Evolutionary conservation across 1,140 invertebrate species (phyloP), one percentile per base, ranked within the genome.

Genomic region (Nomia melanderi): DNA sequence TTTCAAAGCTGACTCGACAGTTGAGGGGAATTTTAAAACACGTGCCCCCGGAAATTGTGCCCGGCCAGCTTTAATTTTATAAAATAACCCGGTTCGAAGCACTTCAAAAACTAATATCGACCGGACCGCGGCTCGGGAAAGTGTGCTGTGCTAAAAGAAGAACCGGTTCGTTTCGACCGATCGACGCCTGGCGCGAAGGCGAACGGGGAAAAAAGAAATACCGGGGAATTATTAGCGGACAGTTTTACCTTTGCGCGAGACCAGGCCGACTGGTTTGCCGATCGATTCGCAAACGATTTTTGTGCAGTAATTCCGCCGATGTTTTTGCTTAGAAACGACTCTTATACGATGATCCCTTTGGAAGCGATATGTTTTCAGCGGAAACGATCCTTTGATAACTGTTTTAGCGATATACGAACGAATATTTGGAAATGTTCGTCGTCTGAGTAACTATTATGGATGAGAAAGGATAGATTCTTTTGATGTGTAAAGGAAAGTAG

Each of bases 71-170:
- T 71, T 60, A 36, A 62, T 27, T 72, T 62, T 23, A 62, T 50
- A 36, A 72, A 27, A 36, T 44, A 11, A 50, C 4, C 56, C 14
- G 2, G 9, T 7, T 8, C 6, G 20, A 36, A n/a, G 2, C 56
- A 62, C 39, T 62, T 50, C 4, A 27, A n/a, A 47, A 72, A 47
- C 29, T 62, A 72, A 72, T 72, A 33, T 62, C 39, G 39, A 7
- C 25, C 11, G n/a, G 56, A 59, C 56, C n/a, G 54, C 54, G 7
- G 11, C 54, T 0, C 9, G 7, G 54, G 25, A 25, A 53, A 53
- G 12, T 2, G 29, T 29, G 17, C 25, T 7, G 39, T 29, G 47
- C 60, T 25, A 25, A 47, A 60, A 47, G 23, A 27, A 9, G 23
- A n/a, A 2, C 2, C 17, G 56, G 31, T 6, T 36, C 29, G 57